These are phyloP conservation scores for Mesodorylaimus sp. DNA, from an alignment of 2,888 invertebrate species.

Conservation along the genomic window DNA sequence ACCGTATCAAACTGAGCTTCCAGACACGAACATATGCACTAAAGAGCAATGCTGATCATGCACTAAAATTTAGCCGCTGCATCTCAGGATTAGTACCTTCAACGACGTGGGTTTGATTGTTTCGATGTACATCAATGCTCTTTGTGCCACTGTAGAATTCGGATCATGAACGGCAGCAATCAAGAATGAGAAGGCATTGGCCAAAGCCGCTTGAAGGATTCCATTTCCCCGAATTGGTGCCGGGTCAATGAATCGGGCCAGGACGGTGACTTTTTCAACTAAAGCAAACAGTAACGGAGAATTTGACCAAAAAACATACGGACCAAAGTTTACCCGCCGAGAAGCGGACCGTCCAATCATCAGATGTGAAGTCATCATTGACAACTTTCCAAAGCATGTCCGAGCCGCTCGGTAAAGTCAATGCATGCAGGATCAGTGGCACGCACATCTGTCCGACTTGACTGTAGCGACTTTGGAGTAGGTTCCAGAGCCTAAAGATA, in stretches of 20 bases:
- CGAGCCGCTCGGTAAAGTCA: constrained; percentile 75
- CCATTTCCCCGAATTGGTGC: constrained; percentile 61
- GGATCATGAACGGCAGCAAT: constrained; percentile 88
- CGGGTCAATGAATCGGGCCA: constrained; percentile 77
- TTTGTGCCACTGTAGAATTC: constrained; percentile 80
- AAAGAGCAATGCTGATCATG: constrained; percentile 19
- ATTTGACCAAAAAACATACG: neutral
- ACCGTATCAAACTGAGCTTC: constrained; percentile 96
- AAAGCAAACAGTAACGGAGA: too few relatives aligned
- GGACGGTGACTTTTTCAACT: constrained; percentile 79
- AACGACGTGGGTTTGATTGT: constrained; percentile 76
- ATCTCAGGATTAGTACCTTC: constrained; percentile 51
- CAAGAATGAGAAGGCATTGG: constrained; percentile 88
- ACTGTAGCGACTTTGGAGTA: constrained; percentile 73
- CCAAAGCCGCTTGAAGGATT: constrained; percentile 65
- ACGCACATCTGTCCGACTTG: constrained; percentile 81
- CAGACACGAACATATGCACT: constrained; percentile 73
- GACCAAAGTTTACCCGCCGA: constrained; percentile 47
- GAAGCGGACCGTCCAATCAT: constrained; percentile 72
- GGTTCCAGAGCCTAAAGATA: constrained; percentile 60
- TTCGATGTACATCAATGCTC: constrained; percentile 73
- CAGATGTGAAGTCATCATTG: constrained; percentile 74
- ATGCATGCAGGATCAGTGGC: constrained; percentile 77
- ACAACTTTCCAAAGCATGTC: constrained; percentile 91
- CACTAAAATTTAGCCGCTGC: constrained; percentile 21